Evolutionary conservation across 2,888 invertebrate species (phyloP).

Genomic region (Timandra comae): DNA sequence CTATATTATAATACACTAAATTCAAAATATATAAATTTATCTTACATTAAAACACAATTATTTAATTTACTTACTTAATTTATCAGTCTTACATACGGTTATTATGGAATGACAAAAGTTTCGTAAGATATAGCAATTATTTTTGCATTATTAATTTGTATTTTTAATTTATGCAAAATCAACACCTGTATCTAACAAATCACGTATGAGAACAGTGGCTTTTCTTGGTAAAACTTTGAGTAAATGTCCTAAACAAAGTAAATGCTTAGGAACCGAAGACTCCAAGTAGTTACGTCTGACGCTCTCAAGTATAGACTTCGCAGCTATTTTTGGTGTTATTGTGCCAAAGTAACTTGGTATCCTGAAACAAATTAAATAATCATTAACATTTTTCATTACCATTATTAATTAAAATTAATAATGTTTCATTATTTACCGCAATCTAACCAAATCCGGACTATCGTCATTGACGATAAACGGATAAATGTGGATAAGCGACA

Average conservation of each 20-base stretch:
- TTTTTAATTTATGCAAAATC: conserved; percentile 80
- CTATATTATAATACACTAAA: no score
- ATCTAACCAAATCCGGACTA: conserved; percentile 66
- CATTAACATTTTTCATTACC: no score
- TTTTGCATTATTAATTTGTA: no score
- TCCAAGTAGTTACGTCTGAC: conserved; percentile 79
- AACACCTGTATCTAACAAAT: conserved; percentile 79
- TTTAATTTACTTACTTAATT: no score
- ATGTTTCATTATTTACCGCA: conserved; percentile 72
- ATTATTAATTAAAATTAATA: no score
- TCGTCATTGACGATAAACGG: conserved; percentile 78
- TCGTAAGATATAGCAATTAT: no score
- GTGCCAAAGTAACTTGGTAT: conserved; percentile 82
- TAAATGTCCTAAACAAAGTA: conserved; percentile 76
- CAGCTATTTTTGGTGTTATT: conserved; percentile 76
- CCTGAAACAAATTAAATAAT: conserved; percentile 45
- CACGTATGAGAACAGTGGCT: conserved; percentile 77
- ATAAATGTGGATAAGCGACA: conserved; percentile 79
- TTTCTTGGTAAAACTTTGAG: conserved; percentile 77
- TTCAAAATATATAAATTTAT: no score
- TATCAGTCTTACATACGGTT: no score
- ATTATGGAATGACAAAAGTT: no score
- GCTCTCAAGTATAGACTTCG: conserved; percentile 76
- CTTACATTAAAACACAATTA: no score
- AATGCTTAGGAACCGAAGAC: conserved; percentile 79